Percentiles rank a stretch among this genome's conserved stretches.
Conservation (phyloP, 2,113 vertebrate species). For the Ictalurus punctatus region DNA sequence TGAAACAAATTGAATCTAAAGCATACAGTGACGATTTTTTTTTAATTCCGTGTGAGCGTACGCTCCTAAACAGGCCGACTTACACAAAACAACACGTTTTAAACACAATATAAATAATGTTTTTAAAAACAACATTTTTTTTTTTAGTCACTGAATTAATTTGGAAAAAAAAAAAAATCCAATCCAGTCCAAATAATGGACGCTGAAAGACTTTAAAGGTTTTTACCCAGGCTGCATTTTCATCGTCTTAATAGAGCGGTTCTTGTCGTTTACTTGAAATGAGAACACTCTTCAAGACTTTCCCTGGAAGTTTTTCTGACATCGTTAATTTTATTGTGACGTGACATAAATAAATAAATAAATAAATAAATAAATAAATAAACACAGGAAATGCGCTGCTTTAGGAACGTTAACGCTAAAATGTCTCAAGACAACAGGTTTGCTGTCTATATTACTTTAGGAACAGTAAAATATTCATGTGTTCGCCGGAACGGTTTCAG, state of each 20-base stretch:
- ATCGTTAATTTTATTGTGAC: background rate
- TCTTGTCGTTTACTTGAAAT: background rate
- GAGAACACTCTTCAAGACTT: background rate
- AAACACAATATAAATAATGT: no score
- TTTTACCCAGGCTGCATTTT: background rate
- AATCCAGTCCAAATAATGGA: background rate
- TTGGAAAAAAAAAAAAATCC: background rate
- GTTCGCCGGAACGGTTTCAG: no score
- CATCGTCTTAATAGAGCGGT: background rate
- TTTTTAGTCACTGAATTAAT: background rate
- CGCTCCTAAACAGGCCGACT: no score
- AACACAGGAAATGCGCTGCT: background rate
- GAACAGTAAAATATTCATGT: no score
- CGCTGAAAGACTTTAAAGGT: background rate
- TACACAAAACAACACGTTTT: no score
- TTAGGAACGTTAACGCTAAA: background rate
- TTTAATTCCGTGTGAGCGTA: no score
- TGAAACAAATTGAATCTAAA: no score
- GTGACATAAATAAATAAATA: background rate
- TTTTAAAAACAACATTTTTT: no score
- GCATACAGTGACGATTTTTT: no score
- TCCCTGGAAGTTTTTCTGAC: background rate
- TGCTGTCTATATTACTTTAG: background rate
- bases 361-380: no score
- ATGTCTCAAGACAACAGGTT: no score